Conservation (phyloP, 2,797 vertebrate genomes). For the Botia kubotai region DNA sequence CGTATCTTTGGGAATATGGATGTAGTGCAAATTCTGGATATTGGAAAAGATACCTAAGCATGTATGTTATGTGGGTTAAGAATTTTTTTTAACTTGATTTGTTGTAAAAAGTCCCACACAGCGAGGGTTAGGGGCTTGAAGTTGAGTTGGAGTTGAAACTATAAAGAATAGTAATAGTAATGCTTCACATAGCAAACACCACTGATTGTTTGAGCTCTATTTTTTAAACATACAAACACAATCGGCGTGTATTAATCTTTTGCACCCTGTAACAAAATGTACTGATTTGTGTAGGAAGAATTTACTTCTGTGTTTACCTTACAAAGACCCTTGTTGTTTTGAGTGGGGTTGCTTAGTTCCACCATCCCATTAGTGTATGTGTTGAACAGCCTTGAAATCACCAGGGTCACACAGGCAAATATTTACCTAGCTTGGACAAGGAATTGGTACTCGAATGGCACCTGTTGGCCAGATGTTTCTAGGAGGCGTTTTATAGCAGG, state of each 20-base stretch:
- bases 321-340: slow-evolving; percentile 20
- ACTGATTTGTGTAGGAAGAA: background rate
- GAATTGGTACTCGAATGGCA: slow-evolving; percentile 58
- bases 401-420: slow-evolving; percentile 67
- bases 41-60: too few relatives aligned
- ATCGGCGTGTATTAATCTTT: background rate
- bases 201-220: background rate
- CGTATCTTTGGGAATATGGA: background rate
- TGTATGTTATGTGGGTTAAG: too few relatives aligned
- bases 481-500: slow-evolving; percentile 38
- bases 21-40: background rate
- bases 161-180: background rate
- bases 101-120: too few relatives aligned
- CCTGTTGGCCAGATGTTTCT: slow-evolving; percentile 71
- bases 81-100: too few relatives aligned
- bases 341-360: background rate
- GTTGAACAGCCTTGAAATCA: slow-evolving; percentile 67
- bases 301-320: background rate
- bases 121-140: background rate
- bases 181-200: background rate
- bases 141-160: background rate
- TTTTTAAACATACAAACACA: background rate
- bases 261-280: background rate
- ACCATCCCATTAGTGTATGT: slow-evolving; percentile 11
- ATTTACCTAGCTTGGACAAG: slow-evolving; percentile 65